Evolutionary conservation across 2,113 vertebrate genomes (phyloP), one percentile per base, ranked within the genome.

Genomic region (Melanerpes aurifrons): DNA sequence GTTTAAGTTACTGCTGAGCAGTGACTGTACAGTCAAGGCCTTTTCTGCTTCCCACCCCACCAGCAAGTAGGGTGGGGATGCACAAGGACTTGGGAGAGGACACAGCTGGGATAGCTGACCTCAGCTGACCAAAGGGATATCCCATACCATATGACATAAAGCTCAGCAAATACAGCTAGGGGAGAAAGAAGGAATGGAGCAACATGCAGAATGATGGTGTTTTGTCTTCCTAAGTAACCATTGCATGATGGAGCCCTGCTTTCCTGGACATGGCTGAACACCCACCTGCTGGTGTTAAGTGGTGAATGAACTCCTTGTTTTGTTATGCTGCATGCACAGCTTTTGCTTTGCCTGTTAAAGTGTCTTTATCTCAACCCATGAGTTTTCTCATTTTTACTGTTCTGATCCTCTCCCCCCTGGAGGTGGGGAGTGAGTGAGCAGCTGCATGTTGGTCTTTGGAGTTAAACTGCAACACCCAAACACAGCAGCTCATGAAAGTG

Each of bases 261-360:
- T 26, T 50, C 45, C 71, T 53, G 66, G 26, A 24, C 37, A 22
- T 20, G 8, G 32, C 32, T 62, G 76, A 67, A 43, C 10, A 24
- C 25, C 8, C 37, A 22, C 28, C n/a, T 58, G 58, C 32, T 7
- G 0, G 8, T 48, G n/a, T 32, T 35, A 37, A 75, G n/a, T 2
- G 3, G 43, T 24, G 16, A 74, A 63, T 37, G 11, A 31, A 78
- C 59, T 48, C 62, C 35, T 82, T n/a, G 5, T 3, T 71, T 37
- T 56, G 9, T 18, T 92, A 32, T 54, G 18, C n/a, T 45, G 17
- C 1, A 1, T 1, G 3, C 0, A 0, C 0, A 1, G 58, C 9
- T 79, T 79, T 71, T 72, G 25, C 29, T 79, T 76, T 64, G 21
- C 54, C 3, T 56, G 3, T 50, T 32, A 28, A 85, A 70, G 0